Conservation (phyloP, 2,888 invertebrate genomes). For the Drosophila prolongata region DNA sequence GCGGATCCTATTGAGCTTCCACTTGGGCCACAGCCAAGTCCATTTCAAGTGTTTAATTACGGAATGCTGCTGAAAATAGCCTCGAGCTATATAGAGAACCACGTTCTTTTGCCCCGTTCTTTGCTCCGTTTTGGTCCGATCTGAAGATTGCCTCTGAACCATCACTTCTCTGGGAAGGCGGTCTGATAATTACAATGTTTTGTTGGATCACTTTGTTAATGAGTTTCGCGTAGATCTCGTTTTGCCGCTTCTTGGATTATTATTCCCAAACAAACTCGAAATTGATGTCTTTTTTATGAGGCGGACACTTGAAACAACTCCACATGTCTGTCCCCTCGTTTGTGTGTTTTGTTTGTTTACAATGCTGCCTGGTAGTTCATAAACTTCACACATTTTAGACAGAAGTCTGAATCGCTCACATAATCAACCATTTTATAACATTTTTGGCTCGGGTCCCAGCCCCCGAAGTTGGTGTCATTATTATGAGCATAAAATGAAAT, state of each 20-base stretch:
- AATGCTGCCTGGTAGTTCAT: constrained; percentile 42
- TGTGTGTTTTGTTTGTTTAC: constrained; percentile 31
- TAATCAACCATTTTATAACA: constrained; percentile 46
- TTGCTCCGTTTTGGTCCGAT: background rate
- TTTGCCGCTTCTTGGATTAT: constrained; percentile 31
- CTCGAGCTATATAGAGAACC: constrained; percentile 65
- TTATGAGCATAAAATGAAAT: constrained; percentile 76
- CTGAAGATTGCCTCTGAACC: constrained; percentile 10
- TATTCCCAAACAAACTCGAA: constrained; percentile 71
- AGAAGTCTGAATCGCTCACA: constrained; percentile 44
- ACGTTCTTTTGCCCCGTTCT: background rate
- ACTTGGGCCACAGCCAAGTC: constrained; percentile 36
- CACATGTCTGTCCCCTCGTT: constrained; percentile 19
- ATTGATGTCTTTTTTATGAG: constrained; percentile 81
- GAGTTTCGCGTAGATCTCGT: constrained; percentile 50
- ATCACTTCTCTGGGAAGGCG: constrained; percentile 49
- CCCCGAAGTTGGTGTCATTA: constrained; percentile 76
- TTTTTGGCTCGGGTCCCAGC: constrained; percentile 28
- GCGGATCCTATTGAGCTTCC: constrained; percentile 31
- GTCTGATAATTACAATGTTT: constrained; percentile 77
- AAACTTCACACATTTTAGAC: constrained; percentile 68
- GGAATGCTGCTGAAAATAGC: constrained; percentile 75
- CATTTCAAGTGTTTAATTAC: constrained; percentile 76
- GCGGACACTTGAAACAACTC: constrained; percentile 76
- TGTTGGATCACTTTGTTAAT: constrained; percentile 81